Evolutionary conservation across 2,797 vertebrate species (phyloP).

Genomic region (Acanthurus lineatus): DNA sequence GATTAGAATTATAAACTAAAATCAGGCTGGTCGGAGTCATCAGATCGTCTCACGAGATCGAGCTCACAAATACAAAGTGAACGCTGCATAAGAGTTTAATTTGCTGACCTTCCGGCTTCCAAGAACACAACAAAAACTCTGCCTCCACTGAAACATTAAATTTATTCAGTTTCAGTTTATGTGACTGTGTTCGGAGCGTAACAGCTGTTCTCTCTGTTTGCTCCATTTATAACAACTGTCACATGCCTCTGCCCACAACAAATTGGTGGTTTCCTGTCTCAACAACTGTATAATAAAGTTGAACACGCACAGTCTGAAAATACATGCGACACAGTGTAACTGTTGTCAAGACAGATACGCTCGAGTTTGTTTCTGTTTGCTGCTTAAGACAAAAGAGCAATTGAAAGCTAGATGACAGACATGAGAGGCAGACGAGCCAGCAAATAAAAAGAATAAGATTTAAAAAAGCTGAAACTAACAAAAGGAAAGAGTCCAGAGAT

Average conservation of each 20-base stretch:
- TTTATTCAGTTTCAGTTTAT: background rate
- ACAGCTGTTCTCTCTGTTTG: background rate
- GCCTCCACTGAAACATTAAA: background rate
- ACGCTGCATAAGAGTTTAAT: background rate
- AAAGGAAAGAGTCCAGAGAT: background rate
- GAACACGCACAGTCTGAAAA: slow-evolving; percentile 15
- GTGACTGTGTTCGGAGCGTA: background rate
- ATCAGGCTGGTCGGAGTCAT: slow-evolving; percentile 2
- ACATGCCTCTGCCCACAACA: slow-evolving; percentile 24
- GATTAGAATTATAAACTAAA: background rate
- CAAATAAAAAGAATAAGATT: background rate
- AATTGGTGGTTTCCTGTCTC: slow-evolving; percentile 32
- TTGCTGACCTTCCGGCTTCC: background rate
- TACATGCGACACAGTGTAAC: background rate
- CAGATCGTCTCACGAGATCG: slow-evolving; percentile 21
- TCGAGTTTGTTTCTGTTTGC: background rate
- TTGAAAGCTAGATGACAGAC: background rate
- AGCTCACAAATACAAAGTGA: background rate
- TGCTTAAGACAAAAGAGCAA: background rate
- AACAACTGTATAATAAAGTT: background rate
- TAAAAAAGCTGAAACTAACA: background rate
- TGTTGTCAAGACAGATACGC: background rate
- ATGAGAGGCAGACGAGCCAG: background rate
- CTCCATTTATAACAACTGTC: slow-evolving; percentile 6
- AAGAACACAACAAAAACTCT: background rate